Evolutionary conservation across 1,140 invertebrate genomes (phyloP), one percentile per base, ranked within the genome.

Genomic region (Drosophila parvula): DNA sequence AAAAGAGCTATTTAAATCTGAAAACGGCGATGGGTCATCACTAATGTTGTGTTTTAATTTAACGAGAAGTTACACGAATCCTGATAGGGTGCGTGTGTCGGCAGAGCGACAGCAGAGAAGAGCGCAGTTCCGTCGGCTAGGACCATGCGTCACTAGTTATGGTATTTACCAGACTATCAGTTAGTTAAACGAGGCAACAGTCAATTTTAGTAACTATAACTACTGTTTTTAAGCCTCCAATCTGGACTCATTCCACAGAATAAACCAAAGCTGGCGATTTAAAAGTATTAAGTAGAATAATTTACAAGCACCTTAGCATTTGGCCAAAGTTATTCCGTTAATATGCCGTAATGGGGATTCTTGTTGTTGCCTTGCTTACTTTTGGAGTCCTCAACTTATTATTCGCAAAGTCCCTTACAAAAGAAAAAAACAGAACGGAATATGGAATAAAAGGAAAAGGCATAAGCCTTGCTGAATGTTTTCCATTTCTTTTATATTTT

Each of bases 381-480:
- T 6, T 53, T 18, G 44, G 18, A 45, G 44, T 45, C 18, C 44
- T 12, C 44, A 27, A 27, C 18, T 45, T 45, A 44, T 44, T 22
- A 44, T 44, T 44, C 43, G 43, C 43, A 18, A 22, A 36, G 32
- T 53, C 18, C 7, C 18, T 7, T 8, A 53, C 12, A 55, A 38
- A 38, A 14, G 34, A 14, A 38, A 14, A 14, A 38, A 14, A 9
- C 32, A 22, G 34, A 14, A 1, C 8, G 18, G 9, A 50, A 30
- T 11, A 50, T 32, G 9, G 7, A 16, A 38, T 22, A 38, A 36
- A 36, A 36, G n/a, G 9, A 2, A 0, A 55, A 53, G 22, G 34
- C 51, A 38, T 55, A 55, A 55, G 34, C 51, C 51, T 55, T n/a
- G 34, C 51, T 38, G 51, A 55, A 55, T 55, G 18, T 38, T 55